Conservation (phyloP, 2,888 invertebrate genomes). For the Hybos culiciformis region DNA sequence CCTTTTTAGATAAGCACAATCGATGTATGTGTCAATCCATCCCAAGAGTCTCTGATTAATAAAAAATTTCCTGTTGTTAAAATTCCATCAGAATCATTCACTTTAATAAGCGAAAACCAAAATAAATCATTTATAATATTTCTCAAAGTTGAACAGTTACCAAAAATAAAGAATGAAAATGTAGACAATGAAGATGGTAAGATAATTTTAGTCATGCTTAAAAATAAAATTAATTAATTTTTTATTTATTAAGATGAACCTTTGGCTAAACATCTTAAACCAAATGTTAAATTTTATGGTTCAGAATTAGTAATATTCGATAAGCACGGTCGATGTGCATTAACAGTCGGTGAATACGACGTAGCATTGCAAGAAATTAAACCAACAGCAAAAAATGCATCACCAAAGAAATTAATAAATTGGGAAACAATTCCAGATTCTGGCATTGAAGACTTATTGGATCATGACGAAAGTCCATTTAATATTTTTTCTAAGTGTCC, state of each 20-base stretch:
- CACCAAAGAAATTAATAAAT: constrained; percentile 57
- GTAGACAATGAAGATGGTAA: constrained; percentile 38
- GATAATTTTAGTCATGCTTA: neutral
- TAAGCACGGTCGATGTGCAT: constrained; percentile 71
- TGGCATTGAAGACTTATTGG: constrained; percentile 22
- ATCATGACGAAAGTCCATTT: constrained; percentile 40
- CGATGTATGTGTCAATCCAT: constrained; percentile 64
- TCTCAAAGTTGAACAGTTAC: constrained; percentile 48
- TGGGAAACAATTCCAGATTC: constrained; percentile 50
- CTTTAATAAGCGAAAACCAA: constrained; percentile 60
- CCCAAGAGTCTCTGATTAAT: constrained; percentile 39
- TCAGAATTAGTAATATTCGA: constrained; percentile 82
- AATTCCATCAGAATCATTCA: constrained; percentile 75
- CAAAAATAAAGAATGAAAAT: constrained; percentile 23
- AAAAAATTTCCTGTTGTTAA: constrained; percentile 59
- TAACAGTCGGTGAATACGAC: constrained; percentile 84
- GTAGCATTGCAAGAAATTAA: constrained; percentile 63
- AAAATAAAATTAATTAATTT: neutral
- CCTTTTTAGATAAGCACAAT: constrained; percentile 47
- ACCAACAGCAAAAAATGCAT: constrained; percentile 28
- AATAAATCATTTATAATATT: constrained; percentile 73
- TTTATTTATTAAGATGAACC: constrained; percentile 38
- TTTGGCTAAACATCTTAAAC: constrained; percentile 54
- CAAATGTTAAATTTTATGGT: constrained; percentile 36
- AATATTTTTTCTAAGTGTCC: constrained; percentile 69